Conservation (phyloP, 2,888 invertebrate species). For the Cerastis leucographa region DNA sequence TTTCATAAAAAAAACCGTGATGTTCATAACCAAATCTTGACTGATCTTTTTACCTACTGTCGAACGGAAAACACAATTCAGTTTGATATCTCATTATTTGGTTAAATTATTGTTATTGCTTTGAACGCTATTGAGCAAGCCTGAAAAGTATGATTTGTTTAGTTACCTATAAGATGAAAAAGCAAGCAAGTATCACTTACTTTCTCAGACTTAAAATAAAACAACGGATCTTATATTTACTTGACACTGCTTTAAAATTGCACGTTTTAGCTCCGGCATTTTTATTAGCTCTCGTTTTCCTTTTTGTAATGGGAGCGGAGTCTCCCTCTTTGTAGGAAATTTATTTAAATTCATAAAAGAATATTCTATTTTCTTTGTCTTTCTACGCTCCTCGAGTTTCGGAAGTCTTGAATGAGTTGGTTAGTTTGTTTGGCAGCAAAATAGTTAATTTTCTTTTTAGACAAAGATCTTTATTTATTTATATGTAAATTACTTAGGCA, state of each 20-base stretch:
- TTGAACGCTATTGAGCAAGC: not conserved
- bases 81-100: not conserved
- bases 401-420: conserved; percentile 83
- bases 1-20: not conserved
- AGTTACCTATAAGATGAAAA: not conserved
- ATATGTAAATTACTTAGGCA: not conserved
- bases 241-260: conserved; percentile 83
- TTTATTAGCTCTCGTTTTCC: conserved; percentile 86
- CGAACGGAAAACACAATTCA: not conserved
- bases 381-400: conserved; percentile 73
- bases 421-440: conserved; percentile 70
- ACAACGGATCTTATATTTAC: conserved; percentile 72
- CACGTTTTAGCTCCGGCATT: conserved; percentile 81
- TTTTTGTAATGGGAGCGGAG: conserved; percentile 84
- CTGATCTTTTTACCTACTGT: not conserved
- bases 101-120: not conserved
- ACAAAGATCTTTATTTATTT: not conserved
- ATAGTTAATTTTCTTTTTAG: conserved; percentile 39
- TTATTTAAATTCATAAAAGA: conserved; percentile 89
- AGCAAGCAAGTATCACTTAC: not conserved
- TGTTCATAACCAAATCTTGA: not conserved
- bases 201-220: conserved; percentile 69
- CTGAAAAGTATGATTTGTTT: not conserved
- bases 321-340: conserved; percentile 81
- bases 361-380: conserved; percentile 81